Evolutionary conservation across 2,888 invertebrate genomes (phyloP).

Genomic region (Drosophila pullipes): DNA sequence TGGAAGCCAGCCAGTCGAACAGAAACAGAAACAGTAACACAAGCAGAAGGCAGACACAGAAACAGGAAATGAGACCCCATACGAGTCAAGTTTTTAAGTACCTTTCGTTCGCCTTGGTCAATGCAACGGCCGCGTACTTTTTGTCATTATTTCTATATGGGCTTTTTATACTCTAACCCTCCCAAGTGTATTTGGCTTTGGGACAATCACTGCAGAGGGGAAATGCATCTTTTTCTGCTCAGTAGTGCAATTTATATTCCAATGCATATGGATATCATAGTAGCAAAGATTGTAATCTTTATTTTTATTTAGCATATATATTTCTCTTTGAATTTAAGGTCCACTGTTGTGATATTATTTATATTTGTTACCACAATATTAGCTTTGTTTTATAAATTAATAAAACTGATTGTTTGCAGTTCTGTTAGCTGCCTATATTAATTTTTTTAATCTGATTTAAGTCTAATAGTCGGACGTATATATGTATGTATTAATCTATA

Average conservation of each 20-base stretch:
- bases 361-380: background rate
- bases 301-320: background rate
- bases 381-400: background rate
- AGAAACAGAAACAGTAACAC: slow-evolving; percentile 53
- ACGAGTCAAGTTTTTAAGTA: slow-evolving; percentile 63
- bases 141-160: slow-evolving; percentile 22
- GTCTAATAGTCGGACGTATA: background rate
- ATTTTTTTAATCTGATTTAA: background rate
- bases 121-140: slow-evolving; percentile 36
- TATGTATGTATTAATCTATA: background rate
- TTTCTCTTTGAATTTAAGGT: background rate
- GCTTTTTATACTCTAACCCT: slow-evolving; percentile 13
- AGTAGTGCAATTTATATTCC: background rate
- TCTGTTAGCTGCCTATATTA: background rate
- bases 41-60: slow-evolving; percentile 46
- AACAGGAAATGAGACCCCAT: slow-evolving; percentile 72
- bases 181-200: slow-evolving; percentile 1
- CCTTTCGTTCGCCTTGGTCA: slow-evolving; percentile 61
- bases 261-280: background rate
- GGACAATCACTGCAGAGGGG: background rate
- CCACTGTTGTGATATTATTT: background rate
- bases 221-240: background rate
- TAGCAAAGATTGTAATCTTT: background rate
- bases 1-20: slow-evolving; percentile 9
- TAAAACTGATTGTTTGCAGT: background rate